Evolutionary conservation across 1,140 invertebrate species (phyloP), one percentile per base, ranked within the genome.

Genomic region (Ridgeia piscesae): DNA sequence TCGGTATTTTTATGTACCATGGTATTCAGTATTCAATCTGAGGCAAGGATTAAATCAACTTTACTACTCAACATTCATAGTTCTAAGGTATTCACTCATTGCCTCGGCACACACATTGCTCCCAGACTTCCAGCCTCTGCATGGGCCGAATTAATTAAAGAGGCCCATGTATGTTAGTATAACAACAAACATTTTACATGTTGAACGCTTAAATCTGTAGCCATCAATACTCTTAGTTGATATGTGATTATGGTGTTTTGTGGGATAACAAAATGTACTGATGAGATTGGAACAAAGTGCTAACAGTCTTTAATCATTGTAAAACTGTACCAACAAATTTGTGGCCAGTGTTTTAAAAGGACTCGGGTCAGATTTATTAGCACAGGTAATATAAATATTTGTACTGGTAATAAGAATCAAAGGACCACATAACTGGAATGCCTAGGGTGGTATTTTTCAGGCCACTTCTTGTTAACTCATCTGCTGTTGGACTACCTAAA

Each of bases 401-500:
- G 17, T 21, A 4, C 58, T 50, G 48, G 8, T 11, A 50, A 50
- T 17, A 8, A 17, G 6, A 50, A 50, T 50, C 48, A 50, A 50
- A 50, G 21, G 8, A 50, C 8, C 48, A 8, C 48, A 50, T n/a
- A 50, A 50, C 8, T 50, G 48, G 48, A 50, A 50, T 50, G 48
- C 21, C 21, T 50, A 11, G 2, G 11, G 58, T 77, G 14, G 27
- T 31, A 21, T 77, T 77, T 77, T 77, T 21, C 58, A 77, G 58
- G 96, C 88, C 96, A 96, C 93, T 96, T 96, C 93, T 94, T 96
- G 14, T 96, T 99, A 6, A 99, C 98, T 0, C 97, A 98, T 95
- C 96, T 99, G 89, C 95, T 99, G 0, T 94, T 99, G 89, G 98
- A 98, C 94, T 94, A 94, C 34, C 89, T 97, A 90, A 96, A 96